Percentiles rank a stretch among this genome's conserved stretches.
Conservation (phyloP, 1,140 invertebrate genomes). For the Drosophila pallidifrons region DNA sequence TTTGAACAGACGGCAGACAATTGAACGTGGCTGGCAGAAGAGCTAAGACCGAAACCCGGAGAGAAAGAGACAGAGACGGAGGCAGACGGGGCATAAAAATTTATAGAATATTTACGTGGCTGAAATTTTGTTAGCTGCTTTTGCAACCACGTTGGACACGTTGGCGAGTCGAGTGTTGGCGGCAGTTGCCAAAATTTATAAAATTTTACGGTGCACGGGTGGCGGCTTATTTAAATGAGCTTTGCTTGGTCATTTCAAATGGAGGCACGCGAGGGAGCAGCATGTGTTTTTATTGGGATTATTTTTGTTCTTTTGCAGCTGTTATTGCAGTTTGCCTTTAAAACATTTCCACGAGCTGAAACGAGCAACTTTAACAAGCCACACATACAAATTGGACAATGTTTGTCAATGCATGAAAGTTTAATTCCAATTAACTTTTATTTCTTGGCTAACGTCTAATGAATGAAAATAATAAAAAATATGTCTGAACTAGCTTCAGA, state of each 20-base stretch:
- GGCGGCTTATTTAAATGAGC: constrained; percentile 53
- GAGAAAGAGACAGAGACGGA: neutral
- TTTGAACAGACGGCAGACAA: constrained; percentile 61
- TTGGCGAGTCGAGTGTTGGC: constrained; percentile 13
- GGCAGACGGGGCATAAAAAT: constrained; percentile 53
- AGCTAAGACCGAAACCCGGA: constrained; percentile 5
- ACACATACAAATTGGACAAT: neutral
- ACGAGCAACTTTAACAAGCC: neutral
- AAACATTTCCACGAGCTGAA: neutral
- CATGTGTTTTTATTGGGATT: constrained; percentile 16
- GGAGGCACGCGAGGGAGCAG: neutral
- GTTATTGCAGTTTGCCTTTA: constrained; percentile 2
- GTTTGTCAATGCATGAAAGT: neutral
- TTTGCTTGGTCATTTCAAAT: constrained; percentile 17
- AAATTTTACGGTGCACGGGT: constrained; percentile 32
- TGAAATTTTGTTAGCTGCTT: constrained; percentile 47
- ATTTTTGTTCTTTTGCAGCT: constrained; percentile 5
- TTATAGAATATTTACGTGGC: constrained; percentile 68
- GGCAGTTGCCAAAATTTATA: constrained; percentile 59
- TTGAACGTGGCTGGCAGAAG: constrained; percentile 41
- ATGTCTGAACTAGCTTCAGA: neutral
- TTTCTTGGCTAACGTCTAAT: too few relatives aligned
- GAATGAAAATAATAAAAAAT: neutral
- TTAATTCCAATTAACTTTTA: neutral
- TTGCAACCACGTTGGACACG: constrained; percentile 3